Conservation (phyloP, 1,140 invertebrate species). For the Drosophila sp. region DNA sequence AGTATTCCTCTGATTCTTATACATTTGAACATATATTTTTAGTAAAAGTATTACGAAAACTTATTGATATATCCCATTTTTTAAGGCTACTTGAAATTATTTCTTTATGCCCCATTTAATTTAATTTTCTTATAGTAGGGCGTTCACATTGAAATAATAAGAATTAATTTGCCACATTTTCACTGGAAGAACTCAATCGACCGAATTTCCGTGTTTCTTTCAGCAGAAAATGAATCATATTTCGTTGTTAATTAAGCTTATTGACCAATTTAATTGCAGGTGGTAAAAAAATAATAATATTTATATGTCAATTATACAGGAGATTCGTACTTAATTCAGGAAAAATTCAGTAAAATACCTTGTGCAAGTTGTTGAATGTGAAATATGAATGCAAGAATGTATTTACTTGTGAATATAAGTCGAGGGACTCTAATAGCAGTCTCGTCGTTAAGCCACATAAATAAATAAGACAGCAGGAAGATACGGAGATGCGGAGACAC, state of each 20-base stretch:
- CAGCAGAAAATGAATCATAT: neutral
- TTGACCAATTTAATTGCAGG: constrained; percentile 34
- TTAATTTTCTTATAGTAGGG: neutral
- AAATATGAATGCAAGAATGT: constrained; percentile 1
- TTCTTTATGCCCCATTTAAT: neutral
- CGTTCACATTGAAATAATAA: constrained; percentile 2
- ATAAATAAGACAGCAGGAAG: constrained; percentile 35
- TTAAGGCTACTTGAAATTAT: neutral
- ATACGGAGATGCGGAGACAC: too few species aligned
- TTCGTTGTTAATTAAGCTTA: constrained; percentile 36
- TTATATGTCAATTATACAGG: constrained; percentile 31
- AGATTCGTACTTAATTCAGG: neutral
- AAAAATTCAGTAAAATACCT: constrained; percentile 1
- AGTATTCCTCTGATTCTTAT: too few species aligned
- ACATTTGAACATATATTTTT: too few species aligned
- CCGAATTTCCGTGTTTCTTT: neutral
- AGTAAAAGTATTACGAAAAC: too few species aligned
- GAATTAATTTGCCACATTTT: constrained; percentile 22
- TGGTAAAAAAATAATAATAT: constrained; percentile 27
- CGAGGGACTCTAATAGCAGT: constrained; percentile 27
- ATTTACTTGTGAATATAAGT: neutral
- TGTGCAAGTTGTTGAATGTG: neutral
- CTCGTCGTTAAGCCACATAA: constrained; percentile 22
- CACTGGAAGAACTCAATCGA: constrained; percentile 3
- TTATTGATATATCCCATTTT: too few species aligned